A percentile compares a stretch with the other conserved stretches of the same genome.
phyloP scores from a whole-genome alignment of 2,888 invertebrate genomes.

The Chrysina gloriosa region DNA sequence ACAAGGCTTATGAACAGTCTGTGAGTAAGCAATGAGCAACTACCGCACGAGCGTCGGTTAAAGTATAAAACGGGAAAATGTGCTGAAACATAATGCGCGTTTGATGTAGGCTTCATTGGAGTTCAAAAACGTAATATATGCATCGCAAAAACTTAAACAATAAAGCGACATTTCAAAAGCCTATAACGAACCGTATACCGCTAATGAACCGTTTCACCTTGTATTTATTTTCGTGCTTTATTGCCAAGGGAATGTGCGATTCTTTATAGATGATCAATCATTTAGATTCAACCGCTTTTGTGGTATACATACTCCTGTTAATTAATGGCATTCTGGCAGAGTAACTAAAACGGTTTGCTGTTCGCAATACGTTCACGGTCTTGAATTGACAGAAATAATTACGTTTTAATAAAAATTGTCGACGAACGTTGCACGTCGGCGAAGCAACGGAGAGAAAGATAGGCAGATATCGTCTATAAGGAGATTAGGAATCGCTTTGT shows the following conservation, averaged over 20 bases:
- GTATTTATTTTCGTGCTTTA: conserved; percentile 4
- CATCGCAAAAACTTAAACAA: neutral
- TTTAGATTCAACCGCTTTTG: neutral
- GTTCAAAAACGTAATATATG: too few relatives aligned
- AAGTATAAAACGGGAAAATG: too few relatives aligned
- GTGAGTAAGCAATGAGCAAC: too few relatives aligned
- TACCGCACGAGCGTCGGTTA: too few relatives aligned
- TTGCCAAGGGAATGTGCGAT: neutral
- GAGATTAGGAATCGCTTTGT: conserved; percentile 52
- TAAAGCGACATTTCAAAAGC: too few relatives aligned
- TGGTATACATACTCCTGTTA: neutral
- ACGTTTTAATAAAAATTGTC: conserved; percentile 36
- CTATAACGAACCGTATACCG: too few relatives aligned
- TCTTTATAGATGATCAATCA: conserved; percentile 2
- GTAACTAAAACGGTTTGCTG: neutral
- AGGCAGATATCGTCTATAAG: conserved; percentile 18
- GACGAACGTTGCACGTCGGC: neutral
- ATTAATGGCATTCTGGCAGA: conserved; percentile 7
- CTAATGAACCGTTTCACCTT: neutral
- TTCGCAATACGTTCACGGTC: conserved; percentile 3
- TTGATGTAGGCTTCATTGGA: too few relatives aligned
- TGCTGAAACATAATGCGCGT: too few relatives aligned
- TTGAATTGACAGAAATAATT: conserved; percentile 37
- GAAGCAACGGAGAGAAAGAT: neutral
- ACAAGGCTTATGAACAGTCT: too few relatives aligned